Percentiles rank a stretch among this genome's conserved stretches.
Evolutionary conservation across 2,113 vertebrate species (phyloP).

Genomic region (Mohoua ochrocephala): DNA sequence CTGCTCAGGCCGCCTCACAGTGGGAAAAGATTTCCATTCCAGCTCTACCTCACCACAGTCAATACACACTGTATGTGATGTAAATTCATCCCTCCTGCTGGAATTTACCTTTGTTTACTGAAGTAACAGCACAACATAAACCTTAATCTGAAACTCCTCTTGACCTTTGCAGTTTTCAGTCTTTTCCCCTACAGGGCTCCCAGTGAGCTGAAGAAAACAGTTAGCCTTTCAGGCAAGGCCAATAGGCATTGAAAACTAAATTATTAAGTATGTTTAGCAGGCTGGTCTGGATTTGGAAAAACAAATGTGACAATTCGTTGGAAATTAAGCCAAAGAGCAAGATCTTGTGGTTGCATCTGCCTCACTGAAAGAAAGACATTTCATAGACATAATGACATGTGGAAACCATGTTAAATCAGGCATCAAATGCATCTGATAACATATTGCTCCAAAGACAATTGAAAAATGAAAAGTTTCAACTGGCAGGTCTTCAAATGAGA

Average conservation of each 20-base stretch:
- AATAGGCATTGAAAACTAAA: background rate
- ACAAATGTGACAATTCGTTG: background rate
- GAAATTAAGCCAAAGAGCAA: background rate
- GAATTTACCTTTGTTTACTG: background rate
- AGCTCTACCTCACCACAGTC: background rate
- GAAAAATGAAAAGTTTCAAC: background rate
- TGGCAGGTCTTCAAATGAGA: background rate
- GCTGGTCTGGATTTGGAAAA: background rate
- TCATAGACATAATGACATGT: background rate
- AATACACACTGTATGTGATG: background rate
- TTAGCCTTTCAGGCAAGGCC: background rate
- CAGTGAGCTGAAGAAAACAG: background rate
- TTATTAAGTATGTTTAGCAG: background rate
- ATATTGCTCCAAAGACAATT: background rate
- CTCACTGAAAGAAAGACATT: conserved; percentile 9
- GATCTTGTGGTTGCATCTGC: background rate
- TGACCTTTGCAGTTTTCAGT: background rate
- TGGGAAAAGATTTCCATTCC: background rate
- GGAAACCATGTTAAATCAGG: background rate
- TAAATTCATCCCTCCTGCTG: background rate
- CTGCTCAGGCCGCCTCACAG: background rate
- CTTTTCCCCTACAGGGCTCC: background rate
- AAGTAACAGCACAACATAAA: background rate
- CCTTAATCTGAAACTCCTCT: background rate
- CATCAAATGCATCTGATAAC: background rate